Conservation (phyloP, 2,797 vertebrate species). For the Perodicticus potto region DNA sequence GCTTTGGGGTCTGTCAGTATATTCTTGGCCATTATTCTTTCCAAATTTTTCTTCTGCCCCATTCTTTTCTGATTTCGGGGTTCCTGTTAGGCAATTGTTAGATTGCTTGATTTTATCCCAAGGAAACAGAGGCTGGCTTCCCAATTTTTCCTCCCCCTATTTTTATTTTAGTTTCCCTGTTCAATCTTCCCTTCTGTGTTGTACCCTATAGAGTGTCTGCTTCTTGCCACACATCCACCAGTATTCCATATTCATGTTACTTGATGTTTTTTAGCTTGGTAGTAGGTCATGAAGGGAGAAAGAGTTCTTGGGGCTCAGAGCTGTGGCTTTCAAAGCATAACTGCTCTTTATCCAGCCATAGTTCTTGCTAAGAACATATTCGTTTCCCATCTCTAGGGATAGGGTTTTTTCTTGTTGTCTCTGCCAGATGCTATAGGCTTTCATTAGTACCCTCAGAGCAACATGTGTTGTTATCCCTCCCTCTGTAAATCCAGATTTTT, state of each 20-base stretch:
- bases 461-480: not conserved
- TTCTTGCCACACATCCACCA: not conserved
- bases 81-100: not conserved
- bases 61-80: not conserved
- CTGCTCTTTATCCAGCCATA: not conserved
- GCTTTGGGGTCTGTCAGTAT: not conserved
- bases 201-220: not conserved
- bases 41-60: not conserved
- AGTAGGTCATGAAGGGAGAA: not conserved
- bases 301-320: not conserved
- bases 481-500: not conserved
- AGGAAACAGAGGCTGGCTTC: not conserved
- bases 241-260: not conserved
- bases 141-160: too few relatives aligned
- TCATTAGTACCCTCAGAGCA: not conserved
- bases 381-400: not conserved
- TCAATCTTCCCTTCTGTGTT: not conserved
- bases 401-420: not conserved
- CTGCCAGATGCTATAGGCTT: not conserved
- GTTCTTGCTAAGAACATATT: not conserved
- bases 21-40: not conserved
- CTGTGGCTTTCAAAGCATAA: not conserved
- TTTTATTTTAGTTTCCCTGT: not conserved
- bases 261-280: not conserved
- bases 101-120: not conserved